Conservation (phyloP, 2,888 invertebrate genomes). For the Linnaemya vulpina region DNA sequence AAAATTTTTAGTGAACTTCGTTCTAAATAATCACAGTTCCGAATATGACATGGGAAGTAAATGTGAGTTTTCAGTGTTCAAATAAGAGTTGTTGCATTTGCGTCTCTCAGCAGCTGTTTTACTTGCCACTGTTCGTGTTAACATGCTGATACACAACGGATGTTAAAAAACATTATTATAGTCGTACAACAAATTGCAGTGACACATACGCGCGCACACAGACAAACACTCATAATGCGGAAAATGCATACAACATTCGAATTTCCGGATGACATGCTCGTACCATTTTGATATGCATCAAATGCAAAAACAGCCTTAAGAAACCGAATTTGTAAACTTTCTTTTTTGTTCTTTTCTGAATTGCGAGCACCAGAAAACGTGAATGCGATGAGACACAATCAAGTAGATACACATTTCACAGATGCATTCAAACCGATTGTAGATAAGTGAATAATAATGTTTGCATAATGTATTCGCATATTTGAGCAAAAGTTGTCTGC, state of each 20-base stretch:
- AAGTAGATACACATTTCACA: background rate
- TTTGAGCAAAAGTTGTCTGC: constrained; percentile 12
- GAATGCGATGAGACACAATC: background rate
- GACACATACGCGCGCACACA: constrained; percentile 1
- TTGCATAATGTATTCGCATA: constrained; percentile 3
- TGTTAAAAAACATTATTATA: constrained; percentile 63
- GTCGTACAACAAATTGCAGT: constrained; percentile 44
- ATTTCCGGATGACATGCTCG: constrained; percentile 62
- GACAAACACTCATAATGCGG: constrained; percentile 40
- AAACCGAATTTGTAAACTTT: constrained; percentile 43
- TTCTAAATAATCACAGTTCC: too few species aligned
- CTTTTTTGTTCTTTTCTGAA: constrained; percentile 1
- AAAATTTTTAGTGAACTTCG: too few species aligned
- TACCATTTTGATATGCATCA: constrained; percentile 55
- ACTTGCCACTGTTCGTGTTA: constrained; percentile 26
- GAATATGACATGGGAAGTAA: too few species aligned
- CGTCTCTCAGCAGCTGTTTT: constrained; percentile 3
- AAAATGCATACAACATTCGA: constrained; percentile 64
- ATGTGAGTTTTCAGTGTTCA: too few species aligned
- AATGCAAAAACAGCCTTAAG: constrained; percentile 51
- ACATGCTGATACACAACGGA: constrained; percentile 51
- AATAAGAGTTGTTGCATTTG: too few species aligned
- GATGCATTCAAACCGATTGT: background rate
- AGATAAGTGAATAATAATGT: constrained; percentile 24
- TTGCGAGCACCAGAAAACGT: constrained; percentile 9